Conservation (phyloP, 2,797 vertebrate genomes). For the Furcifer pardalis region DNA sequence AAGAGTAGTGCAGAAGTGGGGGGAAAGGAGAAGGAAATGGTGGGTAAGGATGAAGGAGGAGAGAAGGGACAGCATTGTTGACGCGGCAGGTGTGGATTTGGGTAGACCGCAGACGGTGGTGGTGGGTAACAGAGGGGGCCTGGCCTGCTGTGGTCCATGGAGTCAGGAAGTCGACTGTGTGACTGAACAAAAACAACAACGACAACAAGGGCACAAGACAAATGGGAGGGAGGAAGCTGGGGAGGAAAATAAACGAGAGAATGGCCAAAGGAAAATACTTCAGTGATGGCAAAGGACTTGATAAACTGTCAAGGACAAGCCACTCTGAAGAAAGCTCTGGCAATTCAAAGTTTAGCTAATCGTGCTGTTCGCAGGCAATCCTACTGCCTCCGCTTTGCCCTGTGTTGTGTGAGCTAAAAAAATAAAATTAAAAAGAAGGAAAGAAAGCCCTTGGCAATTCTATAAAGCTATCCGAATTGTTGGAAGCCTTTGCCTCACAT, state of each 20-base stretch:
- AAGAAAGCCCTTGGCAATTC: background rate
- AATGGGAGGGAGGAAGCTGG: background rate
- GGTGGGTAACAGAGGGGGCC: too few species aligned
- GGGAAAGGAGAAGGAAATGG: too few species aligned
- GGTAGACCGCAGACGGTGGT: too few species aligned
- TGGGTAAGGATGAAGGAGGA: too few species aligned
- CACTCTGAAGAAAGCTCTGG: background rate
- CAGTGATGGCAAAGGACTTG: background rate
- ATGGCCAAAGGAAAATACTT: background rate
- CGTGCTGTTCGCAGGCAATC: too few species aligned
- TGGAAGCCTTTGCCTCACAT: background rate
- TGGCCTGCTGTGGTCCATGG: too few species aligned
- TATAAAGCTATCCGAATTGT: background rate
- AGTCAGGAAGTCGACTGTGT: too few species aligned
- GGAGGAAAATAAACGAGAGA: background rate
- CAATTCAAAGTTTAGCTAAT: background rate
- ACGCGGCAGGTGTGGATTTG: too few species aligned
- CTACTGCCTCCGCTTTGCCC: background rate
- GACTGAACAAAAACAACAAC: too few species aligned
- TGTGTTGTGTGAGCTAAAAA: background rate
- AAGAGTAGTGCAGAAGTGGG: background rate
- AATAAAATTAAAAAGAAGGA: background rate
- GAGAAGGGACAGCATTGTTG: too few species aligned
- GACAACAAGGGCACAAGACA: background rate
- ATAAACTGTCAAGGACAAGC: background rate